Percentiles rank a stretch among this genome's conserved stretches.
Evolutionary conservation across 2,888 invertebrate genomes (phyloP).

Genomic region (Phengaris alcon): DNA sequence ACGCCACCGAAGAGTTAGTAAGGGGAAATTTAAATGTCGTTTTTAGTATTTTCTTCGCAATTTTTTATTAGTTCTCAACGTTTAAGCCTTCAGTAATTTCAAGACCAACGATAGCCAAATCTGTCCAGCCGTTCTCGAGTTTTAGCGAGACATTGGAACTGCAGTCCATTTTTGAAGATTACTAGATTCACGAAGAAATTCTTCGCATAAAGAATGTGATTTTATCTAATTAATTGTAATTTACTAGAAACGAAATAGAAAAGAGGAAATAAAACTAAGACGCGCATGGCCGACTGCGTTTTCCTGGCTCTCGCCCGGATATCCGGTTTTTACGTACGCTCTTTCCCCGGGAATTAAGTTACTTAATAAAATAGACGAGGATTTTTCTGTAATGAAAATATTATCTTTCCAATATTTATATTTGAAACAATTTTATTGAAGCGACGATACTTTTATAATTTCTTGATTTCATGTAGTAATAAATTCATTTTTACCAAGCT

Average conservation of each 20-base stretch:
- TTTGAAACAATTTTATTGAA: neutral
- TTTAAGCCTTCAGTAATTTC: too few relatives aligned
- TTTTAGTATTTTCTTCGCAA: too few relatives aligned
- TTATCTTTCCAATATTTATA: slow-evolving; percentile 10
- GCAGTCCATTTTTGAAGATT: neutral
- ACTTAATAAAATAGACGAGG: slow-evolving; percentile 30
- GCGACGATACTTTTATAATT: neutral
- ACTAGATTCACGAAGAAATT: neutral
- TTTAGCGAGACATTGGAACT: too few relatives aligned
- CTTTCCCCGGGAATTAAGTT: slow-evolving; percentile 51
- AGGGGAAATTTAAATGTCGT: too few relatives aligned
- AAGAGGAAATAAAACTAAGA: slow-evolving; percentile 50
- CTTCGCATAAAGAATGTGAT: neutral
- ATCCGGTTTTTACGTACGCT: slow-evolving; percentile 55
- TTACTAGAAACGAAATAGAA: slow-evolving; percentile 37
- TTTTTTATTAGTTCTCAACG: too few relatives aligned
- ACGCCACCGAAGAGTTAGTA: too few relatives aligned
- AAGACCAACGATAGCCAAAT: too few relatives aligned
- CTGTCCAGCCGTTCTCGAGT: too few relatives aligned
- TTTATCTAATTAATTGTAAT: slow-evolving; percentile 29
- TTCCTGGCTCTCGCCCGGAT: slow-evolving; percentile 56
- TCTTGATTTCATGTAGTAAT: neutral
- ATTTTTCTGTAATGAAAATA: slow-evolving; percentile 22
- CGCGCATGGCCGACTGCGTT: slow-evolving; percentile 52
- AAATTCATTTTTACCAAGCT: neutral